Base-by-base conservation (phyloP, 30 jellyfish, hydroid and myxozoan species). In the Sanderia malayensis region DNA sequence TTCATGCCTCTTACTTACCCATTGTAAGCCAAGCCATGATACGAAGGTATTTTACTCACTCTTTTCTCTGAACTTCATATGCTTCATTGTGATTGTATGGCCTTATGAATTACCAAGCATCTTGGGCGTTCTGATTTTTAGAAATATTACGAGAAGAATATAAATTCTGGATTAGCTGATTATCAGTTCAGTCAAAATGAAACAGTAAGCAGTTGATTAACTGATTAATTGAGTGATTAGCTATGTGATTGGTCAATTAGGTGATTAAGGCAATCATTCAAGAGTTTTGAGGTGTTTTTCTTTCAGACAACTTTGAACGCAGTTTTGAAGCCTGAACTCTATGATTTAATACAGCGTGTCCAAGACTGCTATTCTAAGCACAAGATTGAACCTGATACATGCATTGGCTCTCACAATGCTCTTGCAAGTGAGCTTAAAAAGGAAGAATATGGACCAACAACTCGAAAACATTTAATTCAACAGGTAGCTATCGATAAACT, bases 381-480 rank as follows among this genome's bases (percentile, higher is more conserved):
- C 26, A 32, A 65, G 22, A 9, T 67, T 15, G 41, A 44, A 19
- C 58, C 68, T 8, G 62, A 52, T 58, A 85, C 80, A 30, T 6
- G 67, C 47, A n/a, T 0, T 49, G 71, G 67, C 25, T 6, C 53
- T 20, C 97, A 89, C 32, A 71, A 33, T 30, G 80, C 82, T 4
- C 76, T 89, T 15, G 22, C 26, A 31, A 84, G 74, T 13, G 97
- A 89, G 44, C 63, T 89, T 37, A 67, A 65, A 10, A 74, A 53
- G 27, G 76, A 71, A 41, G 90, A 77, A 66, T 81, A 74, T 65
- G 97, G 97, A 3, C 68, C 61, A 41, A 63, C 41, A 22, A 68
- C 82, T 11, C 78, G 75, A 31, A 89, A 82, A 47, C 97, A 89
- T 44, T 75, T 81, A 30, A 30, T 74, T 11, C 97, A 89, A 53